These are phyloP conservation scores for Aselliscus stoliczkanus DNA, from an alignment of 2,797 vertebrate species.

Conservation along the genomic window DNA sequence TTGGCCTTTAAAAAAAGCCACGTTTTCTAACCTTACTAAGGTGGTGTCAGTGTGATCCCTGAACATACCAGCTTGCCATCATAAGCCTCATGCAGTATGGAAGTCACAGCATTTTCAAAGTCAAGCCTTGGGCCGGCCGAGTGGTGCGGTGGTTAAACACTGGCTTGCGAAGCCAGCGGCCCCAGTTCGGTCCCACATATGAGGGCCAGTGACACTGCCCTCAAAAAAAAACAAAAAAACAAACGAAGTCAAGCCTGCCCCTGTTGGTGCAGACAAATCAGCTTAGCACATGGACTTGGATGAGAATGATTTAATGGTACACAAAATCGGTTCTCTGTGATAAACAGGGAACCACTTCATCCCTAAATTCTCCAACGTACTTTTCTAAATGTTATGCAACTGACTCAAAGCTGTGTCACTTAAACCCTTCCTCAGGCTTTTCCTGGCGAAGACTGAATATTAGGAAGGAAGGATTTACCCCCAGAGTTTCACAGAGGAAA, in stretches of 20 bases:
- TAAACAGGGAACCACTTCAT: neutral
- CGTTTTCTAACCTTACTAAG: neutral
- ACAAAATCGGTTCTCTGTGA: neutral
- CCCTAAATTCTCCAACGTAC: neutral
- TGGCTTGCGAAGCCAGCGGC: no score
- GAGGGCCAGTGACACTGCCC: no score
- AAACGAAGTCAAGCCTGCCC: no score
- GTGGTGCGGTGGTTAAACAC: no score
- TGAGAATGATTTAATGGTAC: neutral
- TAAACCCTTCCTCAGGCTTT: conserved; percentile 1
- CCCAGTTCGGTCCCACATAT: no score
- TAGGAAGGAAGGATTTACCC: neutral
- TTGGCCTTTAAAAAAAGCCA: neutral
- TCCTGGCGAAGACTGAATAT: conserved; percentile 5
- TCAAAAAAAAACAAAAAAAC: no score
- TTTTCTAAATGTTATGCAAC: neutral
- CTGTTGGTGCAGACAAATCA: neutral
- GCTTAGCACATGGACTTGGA: neutral
- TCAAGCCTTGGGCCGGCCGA: no score
- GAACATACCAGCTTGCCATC: neutral
- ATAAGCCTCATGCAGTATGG: neutral
- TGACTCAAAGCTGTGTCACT: neutral
- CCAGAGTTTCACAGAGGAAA: neutral
- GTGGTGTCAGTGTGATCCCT: neutral
- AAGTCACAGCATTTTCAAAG: neutral